Conservation (phyloP, 2,797 vertebrate genomes). For the Petrocephalus schoutedeni region DNA sequence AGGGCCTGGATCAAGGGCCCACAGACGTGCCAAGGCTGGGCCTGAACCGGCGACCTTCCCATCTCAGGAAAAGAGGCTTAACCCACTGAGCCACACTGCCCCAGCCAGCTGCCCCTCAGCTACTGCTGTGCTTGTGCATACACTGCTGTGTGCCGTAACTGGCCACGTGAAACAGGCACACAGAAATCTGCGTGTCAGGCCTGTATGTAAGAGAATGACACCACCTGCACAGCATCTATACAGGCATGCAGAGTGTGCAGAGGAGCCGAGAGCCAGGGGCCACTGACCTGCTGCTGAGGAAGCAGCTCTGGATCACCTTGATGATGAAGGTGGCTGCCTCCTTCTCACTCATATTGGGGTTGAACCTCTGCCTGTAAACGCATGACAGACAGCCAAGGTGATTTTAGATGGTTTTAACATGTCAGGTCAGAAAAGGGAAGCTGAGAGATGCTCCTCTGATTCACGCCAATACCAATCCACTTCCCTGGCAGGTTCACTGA, state of each 20-base stretch:
- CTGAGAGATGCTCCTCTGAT: background rate
- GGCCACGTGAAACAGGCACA: background rate
- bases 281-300: conserved; percentile 93
- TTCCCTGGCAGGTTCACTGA: background rate
- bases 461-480: background rate
- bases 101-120: background rate
- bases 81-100: too few relatives aligned
- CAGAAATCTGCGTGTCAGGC: background rate
- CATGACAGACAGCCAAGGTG: background rate
- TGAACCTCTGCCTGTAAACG: conserved; percentile 79
- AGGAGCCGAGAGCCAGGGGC: background rate
- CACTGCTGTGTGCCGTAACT: background rate
- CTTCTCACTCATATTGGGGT: conserved; percentile 92
- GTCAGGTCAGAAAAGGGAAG: background rate
- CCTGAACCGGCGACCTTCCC: too few relatives aligned
- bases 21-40: too few relatives aligned
- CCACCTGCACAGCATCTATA: background rate
- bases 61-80: too few relatives aligned
- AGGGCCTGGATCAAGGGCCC: too few relatives aligned
- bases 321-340: conserved; percentile 94
- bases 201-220: background rate
- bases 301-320: conserved; percentile 95
- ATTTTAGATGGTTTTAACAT: background rate
- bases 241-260: background rate
- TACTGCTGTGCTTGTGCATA: background rate